Evolutionary conservation across 2,113 vertebrate genomes (phyloP).

Genomic region (Oreocharis arfaki): DNA sequence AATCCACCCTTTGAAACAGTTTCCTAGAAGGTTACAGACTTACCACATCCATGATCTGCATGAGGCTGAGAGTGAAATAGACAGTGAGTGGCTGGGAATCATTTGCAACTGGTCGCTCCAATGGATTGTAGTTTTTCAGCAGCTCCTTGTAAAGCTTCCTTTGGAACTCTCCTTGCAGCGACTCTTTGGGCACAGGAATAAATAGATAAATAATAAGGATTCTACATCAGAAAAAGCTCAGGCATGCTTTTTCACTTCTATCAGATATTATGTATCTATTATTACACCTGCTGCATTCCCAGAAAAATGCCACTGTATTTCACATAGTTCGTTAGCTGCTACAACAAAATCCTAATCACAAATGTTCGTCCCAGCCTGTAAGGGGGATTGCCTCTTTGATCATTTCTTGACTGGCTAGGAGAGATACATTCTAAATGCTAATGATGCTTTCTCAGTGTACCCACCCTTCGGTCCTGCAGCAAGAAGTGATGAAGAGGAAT

Average conservation of each 20-base stretch:
- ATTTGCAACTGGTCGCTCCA: conserved; percentile 88
- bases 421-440: background rate
- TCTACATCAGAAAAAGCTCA: background rate
- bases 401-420: background rate
- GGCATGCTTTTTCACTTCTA: background rate
- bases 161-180: conserved; percentile 87
- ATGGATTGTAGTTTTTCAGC: conserved; percentile 80
- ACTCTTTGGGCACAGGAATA: conserved; percentile 70
- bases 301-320: background rate
- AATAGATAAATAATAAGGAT: background rate
- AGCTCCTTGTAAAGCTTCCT: conserved; percentile 84
- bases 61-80: conserved; percentile 84
- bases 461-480: background rate
- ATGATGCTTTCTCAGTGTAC: background rate
- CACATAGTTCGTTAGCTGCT: background rate
- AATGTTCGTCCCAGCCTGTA: background rate
- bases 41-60: conserved; percentile 98
- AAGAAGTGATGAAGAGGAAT: background rate
- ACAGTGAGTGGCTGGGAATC: conserved; percentile 88
- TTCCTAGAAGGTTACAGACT: conserved; percentile 26
- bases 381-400: background rate
- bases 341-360: background rate
- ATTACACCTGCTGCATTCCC: background rate
- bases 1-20: background rate
- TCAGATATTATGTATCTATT: background rate